Base-by-base conservation (phyloP, 2,888 invertebrate genomes). In the Salticus scenicus region DNA sequence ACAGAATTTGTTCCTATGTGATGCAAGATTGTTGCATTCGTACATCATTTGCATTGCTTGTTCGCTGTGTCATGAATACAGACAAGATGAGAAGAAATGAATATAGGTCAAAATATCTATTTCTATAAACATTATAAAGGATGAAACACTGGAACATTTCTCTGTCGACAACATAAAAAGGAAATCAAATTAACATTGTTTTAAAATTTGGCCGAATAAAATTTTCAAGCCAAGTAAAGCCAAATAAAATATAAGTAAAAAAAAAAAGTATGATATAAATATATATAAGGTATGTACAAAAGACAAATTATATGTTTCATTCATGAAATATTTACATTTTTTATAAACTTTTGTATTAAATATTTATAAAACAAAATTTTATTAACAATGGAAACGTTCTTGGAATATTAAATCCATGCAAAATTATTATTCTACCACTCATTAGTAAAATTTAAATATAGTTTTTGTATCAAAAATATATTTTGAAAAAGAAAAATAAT, bases 11-110 rank as follows among this genome's bases (percentile, higher is more conserved):
- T 70, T 41, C 31, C 41, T 24, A 70, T 41, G 31, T 20, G 33
- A 70, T 70, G 70, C 70, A 42, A 70, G 14, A 27, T 24, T n/a
- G 30, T 41, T 70, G 70, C 70, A 70, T 70, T 69, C 30, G n/a
- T n/a, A n/a, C n/a, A 66, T 66, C 20, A 57, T 27, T 41, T 33
- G 42, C 70, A 70, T 14, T 70, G 70, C 41, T 41, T 70, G 37
- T 42, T 41, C 27, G 70, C 70, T 27, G 42, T 41, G 70, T 42
- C 70, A 70, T 27, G 37, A 24, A 37, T 70, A 37, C 31, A 42
- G 37, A 41, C 31, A 41, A 41, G 27, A 41, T 70, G 20, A 27
- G 24, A 42, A 70, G n/a, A 27, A 69, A 37, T 24, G 12, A 10
- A 20, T 64, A 14, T 24, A 24, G 17, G 24, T 57, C 57, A 57